Evolutionary conservation across 2,888 invertebrate species (phyloP), one percentile per base, ranked within the genome.

Genomic region (Anthophora plumipes): DNA sequence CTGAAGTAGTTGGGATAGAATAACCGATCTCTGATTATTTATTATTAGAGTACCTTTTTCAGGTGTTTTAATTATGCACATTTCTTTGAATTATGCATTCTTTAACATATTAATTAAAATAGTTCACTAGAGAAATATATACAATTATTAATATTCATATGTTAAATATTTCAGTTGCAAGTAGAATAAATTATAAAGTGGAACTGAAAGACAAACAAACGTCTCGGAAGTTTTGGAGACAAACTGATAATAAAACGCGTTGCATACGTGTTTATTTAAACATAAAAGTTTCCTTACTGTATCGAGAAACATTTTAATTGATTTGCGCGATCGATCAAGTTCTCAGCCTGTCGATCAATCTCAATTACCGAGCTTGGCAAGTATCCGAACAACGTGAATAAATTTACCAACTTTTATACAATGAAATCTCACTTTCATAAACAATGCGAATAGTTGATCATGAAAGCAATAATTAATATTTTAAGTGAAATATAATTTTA

Each of bases 291-390:
- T 12, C 5, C 12, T 25, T n/a, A 39, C 9, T 41, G 61, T 37
- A 17, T 25, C 22, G 46, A 17, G 50, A 64, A 64, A 52, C 69
- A 71, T 76, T 64, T 8, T 22, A 70, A 76, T 71, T 66, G 59
- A 52, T 46, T 41, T 22, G 6, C 37, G 11, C n/a, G 2, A 14
- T 1, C 48, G 41, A 9, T 12, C 48, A 1, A n/a, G 22, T 41
- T 20, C 41, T 1, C 1, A 60, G 41, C 63, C 37, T 20, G 39
- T 22, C 22, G 11, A 43, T 31, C 41, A n/a, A n/a, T n/a, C 43
- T 67, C 22, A 50, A 41, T 52, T 60, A 60, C n/a, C 25, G 12
- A 50, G n/a, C 25, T 41, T 25, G 41, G 14, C 41, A 67, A 41
- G 20, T 59, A 20, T 1, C 6, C 12, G 0, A 20, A 2, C 41